phyloP scores from a whole-genome alignment of 1,140 invertebrate species.

The Hyposmocoma kahamanoa region DNA sequence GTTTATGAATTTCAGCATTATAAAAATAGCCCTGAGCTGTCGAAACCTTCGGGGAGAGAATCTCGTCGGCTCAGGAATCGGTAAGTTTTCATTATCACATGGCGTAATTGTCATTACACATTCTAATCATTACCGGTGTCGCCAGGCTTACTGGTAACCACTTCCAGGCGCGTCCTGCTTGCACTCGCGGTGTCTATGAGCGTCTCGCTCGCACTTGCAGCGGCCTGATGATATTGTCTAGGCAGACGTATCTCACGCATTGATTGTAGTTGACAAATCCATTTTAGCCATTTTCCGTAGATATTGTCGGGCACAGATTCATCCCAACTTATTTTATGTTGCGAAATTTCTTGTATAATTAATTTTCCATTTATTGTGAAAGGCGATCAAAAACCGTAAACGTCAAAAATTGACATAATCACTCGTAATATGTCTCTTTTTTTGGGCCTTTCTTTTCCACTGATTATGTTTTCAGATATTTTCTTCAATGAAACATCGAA shows the following conservation, averaged over 20 bases:
- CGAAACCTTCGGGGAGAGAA: conserved; percentile 16
- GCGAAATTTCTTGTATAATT: background rate
- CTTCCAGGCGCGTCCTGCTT: conserved; percentile 12
- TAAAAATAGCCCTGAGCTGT: background rate
- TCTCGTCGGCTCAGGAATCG: conserved; percentile 6
- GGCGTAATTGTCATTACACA: background rate
- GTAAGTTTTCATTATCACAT: conserved; percentile 1
- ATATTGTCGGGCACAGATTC: background rate
- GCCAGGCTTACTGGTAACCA: conserved; percentile 15
- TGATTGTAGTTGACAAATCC: background rate
- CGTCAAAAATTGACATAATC: background rate
- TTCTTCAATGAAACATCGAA: background rate
- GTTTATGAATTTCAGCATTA: conserved; percentile 4
- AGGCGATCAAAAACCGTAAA: background rate
- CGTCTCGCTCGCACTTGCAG: background rate
- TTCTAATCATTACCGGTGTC: background rate
- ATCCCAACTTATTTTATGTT: background rate
- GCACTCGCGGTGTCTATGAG: background rate
- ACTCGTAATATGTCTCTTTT: background rate
- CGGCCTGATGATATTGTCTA: background rate
- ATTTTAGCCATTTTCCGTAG: background rate
- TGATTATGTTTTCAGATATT: background rate
- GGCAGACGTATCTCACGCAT: background rate
- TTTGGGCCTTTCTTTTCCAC: background rate
- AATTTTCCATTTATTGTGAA: background rate